Percentiles rank a stretch among this genome's conserved stretches.
Conservation (phyloP, 2,888 invertebrate species). For the Hydrotaea diabolus region DNA sequence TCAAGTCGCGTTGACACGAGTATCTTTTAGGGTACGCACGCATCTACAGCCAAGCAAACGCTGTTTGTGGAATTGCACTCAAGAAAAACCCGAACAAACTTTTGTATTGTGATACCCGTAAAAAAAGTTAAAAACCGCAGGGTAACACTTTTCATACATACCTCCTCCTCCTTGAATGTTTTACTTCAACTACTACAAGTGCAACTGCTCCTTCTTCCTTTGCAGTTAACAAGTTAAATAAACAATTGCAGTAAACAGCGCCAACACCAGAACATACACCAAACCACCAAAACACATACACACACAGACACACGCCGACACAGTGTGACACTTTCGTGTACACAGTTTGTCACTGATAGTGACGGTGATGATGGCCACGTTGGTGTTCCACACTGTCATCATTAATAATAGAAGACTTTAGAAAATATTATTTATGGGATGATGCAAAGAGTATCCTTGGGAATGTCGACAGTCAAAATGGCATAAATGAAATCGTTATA, state of each 20-base stretch:
- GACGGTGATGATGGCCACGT: slow-evolving; percentile 32
- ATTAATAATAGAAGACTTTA: slow-evolving; percentile 57
- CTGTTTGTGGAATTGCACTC: slow-evolving; percentile 8
- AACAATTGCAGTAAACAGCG: slow-evolving; percentile 51
- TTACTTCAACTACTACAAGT: not conserved
- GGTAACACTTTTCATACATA: slow-evolving; percentile 61
- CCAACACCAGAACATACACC: not conserved
- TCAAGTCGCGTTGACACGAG: not conserved
- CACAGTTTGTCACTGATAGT: slow-evolving; percentile 61
- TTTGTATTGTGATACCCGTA: slow-evolving; percentile 25
- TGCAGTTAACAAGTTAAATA: slow-evolving; percentile 63
- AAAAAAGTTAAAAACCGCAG: slow-evolving; percentile 56
- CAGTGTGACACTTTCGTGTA: slow-evolving; percentile 20
- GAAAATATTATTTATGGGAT: slow-evolving; percentile 46
- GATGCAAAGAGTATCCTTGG: slow-evolving; percentile 4
- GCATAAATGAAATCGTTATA: slow-evolving; percentile 15
- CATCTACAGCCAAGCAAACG: slow-evolving; percentile 40
- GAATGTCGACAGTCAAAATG: not conserved
- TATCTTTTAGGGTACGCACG: slow-evolving; percentile 9
- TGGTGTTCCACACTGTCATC: slow-evolving; percentile 44
- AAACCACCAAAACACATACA: not conserved
- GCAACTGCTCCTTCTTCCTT: not conserved
- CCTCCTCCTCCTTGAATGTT: not conserved
- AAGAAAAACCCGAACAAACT: not conserved
- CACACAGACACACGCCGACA: not conserved